Evolutionary conservation across 2,113 vertebrate genomes (phyloP).

Genomic region (Anguilla japonica): DNA sequence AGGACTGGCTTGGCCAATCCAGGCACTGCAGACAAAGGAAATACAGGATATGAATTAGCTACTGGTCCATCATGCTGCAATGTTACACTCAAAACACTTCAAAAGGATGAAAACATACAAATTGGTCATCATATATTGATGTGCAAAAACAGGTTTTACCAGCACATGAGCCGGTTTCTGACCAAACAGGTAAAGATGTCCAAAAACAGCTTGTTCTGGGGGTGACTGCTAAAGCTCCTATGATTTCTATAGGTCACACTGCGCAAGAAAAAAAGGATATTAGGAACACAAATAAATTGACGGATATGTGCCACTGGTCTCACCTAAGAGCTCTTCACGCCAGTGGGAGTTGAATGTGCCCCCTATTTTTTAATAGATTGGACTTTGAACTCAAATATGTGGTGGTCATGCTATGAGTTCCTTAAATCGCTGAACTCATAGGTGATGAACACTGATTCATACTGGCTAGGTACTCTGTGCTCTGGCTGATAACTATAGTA

Average conservation of each 20-base stretch:
- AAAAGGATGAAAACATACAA: background rate
- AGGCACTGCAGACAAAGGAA: conserved; percentile 69
- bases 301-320: background rate
- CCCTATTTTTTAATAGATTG: too few relatives aligned
- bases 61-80: background rate
- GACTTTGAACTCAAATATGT: too few relatives aligned
- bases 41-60: background rate
- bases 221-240: conserved; percentile 79
- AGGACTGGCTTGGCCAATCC: conserved; percentile 71
- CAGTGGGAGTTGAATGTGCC: too few relatives aligned
- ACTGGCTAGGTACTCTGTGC: too few relatives aligned
- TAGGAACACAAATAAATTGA: background rate
- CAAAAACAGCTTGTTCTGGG: conserved; percentile 72
- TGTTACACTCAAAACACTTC: background rate
- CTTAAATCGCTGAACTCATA: too few relatives aligned
- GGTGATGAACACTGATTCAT: too few relatives aligned
- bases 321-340: too few relatives aligned
- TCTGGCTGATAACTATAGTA: too few relatives aligned
- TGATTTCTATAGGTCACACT: conserved; percentile 82
- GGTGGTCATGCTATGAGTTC: too few relatives aligned
- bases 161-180: conserved; percentile 81
- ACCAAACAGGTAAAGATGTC: conserved; percentile 77
- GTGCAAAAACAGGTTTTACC: conserved; percentile 57
- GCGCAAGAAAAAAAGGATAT: conserved; percentile 25
- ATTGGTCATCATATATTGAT: background rate